Evolutionary conservation across 2,888 invertebrate species (phyloP).

Genomic region (Aspidapion aeneum): DNA sequence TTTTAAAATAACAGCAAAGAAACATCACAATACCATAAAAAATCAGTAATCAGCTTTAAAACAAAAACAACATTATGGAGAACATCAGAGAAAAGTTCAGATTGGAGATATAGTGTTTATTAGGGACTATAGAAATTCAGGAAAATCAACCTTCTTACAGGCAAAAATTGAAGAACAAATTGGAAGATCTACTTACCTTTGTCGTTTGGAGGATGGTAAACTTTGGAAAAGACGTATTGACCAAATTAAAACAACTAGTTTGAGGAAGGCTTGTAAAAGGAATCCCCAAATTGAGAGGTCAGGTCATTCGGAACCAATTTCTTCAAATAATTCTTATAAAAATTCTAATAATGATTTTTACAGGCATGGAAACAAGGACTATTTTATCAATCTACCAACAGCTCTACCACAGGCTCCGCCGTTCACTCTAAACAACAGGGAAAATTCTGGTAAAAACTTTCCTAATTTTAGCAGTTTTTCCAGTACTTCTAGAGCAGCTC

Average conservation of each 20-base stretch:
- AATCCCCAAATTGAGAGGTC: too few species aligned
- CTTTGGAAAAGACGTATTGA: neutral
- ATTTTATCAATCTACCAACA: too few species aligned
- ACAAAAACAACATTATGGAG: neutral
- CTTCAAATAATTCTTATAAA: too few species aligned
- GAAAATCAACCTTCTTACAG: neutral
- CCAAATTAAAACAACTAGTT: neutral
- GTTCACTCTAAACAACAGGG: too few species aligned
- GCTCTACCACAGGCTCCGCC: too few species aligned
- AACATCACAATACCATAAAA: neutral
- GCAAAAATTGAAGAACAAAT: constrained; percentile 2
- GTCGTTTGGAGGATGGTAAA: neutral
- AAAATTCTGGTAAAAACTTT: too few species aligned
- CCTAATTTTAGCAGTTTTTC: too few species aligned
- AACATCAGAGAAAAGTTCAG: neutral
- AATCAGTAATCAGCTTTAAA: neutral
- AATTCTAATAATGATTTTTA: too few species aligned
- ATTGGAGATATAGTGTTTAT: neutral
- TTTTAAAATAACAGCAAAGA: neutral
- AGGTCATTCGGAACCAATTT: too few species aligned
- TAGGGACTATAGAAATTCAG: neutral
- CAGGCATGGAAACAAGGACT: neutral
- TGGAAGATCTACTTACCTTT: neutral
- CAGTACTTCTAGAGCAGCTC: too few species aligned
- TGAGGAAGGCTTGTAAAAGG: too few species aligned